A percentile compares a stretch with the other conserved stretches of the same genome.
These are phyloP conservation scores for Eurosta solidaginis DNA, from an alignment of 1,140 invertebrate species.

Conservation along the genomic window DNA sequence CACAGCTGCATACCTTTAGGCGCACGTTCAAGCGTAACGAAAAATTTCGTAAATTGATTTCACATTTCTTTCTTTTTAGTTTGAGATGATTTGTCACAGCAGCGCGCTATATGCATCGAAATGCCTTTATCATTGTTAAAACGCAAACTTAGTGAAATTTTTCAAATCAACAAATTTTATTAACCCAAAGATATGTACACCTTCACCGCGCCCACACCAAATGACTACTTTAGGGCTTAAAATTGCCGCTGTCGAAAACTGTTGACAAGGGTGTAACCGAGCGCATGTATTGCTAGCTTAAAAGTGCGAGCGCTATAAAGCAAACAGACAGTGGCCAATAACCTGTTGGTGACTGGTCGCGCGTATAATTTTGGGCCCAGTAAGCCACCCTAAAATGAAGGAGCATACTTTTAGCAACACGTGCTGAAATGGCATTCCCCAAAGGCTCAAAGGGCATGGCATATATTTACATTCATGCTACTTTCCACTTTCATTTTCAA, in stretches of 20 bases:
- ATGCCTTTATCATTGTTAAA: not conserved
- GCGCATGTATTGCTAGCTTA: not conserved
- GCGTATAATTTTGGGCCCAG: constrained; percentile 9
- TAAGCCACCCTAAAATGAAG: not conserved
- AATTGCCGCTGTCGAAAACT: constrained; percentile 9
- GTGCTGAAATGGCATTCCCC: not conserved
- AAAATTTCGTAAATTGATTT: constrained; percentile 11
- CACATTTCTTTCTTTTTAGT: not conserved
- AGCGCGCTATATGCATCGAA: not conserved
- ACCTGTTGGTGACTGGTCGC: not conserved
- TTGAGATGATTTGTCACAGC: not conserved
- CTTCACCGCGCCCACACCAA: no score
- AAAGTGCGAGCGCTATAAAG: not conserved
- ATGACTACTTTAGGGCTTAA: not conserved
- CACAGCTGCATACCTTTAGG: constrained; percentile 17
- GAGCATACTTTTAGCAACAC: not conserved
- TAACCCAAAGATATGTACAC: not conserved
- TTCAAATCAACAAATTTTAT: not conserved
- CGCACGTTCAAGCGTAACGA: not conserved
- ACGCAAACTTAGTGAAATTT: not conserved
- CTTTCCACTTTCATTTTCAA: constrained; percentile 22
- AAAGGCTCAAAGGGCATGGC: not conserved
- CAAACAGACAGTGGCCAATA: not conserved
- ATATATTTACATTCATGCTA: not conserved
- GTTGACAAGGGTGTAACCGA: constrained; percentile 22